Evolutionary conservation across 1,140 invertebrate species (phyloP).

Genomic region (Philotrypesis tridentata): DNA sequence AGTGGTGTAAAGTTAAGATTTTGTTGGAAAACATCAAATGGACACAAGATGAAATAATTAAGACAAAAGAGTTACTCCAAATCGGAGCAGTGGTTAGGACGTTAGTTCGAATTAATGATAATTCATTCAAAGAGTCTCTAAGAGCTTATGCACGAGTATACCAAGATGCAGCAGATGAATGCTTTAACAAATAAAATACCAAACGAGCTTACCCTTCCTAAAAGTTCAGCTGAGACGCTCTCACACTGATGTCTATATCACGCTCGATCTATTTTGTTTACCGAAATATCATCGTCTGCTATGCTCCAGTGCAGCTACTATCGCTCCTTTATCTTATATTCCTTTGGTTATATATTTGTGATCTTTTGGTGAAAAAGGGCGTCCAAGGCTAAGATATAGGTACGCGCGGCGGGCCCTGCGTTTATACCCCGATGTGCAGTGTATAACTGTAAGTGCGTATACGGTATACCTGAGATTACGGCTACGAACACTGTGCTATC

Average conservation of each 20-base stretch:
- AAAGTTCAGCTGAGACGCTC: neutral
- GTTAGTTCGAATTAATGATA: conserved; percentile 23
- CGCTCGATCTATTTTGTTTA: too few species aligned
- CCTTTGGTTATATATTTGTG: too few species aligned
- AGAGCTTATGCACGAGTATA: neutral
- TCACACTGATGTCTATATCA: neutral
- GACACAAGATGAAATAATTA: neutral
- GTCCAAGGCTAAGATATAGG: too few species aligned
- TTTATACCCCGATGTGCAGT: too few species aligned
- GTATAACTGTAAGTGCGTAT: too few species aligned
- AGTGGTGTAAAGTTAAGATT: too few species aligned
- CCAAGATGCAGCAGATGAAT: neutral
- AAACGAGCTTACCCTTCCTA: conserved; percentile 13
- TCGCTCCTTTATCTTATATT: too few species aligned
- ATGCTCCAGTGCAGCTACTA: neutral
- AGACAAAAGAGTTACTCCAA: neutral
- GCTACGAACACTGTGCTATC: neutral
- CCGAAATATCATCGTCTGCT: conserved; percentile 41
- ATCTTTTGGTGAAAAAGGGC: too few species aligned
- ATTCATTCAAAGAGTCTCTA: conserved; percentile 5
- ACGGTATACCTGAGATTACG: neutral
- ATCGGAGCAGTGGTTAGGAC: neutral
- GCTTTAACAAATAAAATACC: neutral
- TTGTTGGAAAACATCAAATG: neutral
- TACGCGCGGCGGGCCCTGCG: too few species aligned